These are phyloP conservation scores for Onchidella celtica DNA, from an alignment of 2,888 invertebrate species.

Conservation along the genomic window DNA sequence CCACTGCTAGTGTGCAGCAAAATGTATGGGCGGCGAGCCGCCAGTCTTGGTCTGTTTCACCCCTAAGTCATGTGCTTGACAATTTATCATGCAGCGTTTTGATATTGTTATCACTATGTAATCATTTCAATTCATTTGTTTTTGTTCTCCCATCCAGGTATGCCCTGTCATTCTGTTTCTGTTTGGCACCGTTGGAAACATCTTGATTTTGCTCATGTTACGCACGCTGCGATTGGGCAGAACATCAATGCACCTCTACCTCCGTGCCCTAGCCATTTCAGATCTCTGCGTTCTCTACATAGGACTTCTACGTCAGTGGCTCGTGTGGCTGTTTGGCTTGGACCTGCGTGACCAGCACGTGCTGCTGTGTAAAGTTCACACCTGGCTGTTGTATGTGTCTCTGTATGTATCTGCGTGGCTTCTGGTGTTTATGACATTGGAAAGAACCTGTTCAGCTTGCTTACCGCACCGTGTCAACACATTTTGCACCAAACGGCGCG, in stretches of 20 bases:
- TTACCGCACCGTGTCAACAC: slow-evolving; percentile 61
- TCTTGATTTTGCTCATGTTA: slow-evolving; percentile 60
- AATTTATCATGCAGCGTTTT: too few species aligned
- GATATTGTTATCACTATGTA: not conserved
- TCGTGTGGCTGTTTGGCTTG: slow-evolving; percentile 56
- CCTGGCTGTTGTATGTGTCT: slow-evolving; percentile 65
- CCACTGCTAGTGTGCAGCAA: too few species aligned
- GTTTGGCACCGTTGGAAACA: slow-evolving; percentile 69
- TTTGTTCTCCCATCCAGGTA: too few species aligned
- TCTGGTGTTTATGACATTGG: slow-evolving; percentile 68
- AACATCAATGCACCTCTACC: slow-evolving; percentile 64
- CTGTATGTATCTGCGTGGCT: slow-evolving; percentile 70
- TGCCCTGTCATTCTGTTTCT: slow-evolving; percentile 66
- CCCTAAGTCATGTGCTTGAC: too few species aligned
- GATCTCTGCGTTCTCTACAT: slow-evolving; percentile 66
- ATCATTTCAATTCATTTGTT: too few species aligned
- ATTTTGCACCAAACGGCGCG: slow-evolving; percentile 57
- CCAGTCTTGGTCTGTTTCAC: too few species aligned
- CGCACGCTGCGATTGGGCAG: slow-evolving; percentile 58
- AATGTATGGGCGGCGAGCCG: too few species aligned
- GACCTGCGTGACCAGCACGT: slow-evolving; percentile 61
- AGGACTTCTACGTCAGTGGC: slow-evolving; percentile 66
- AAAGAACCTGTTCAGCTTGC: slow-evolving; percentile 66
- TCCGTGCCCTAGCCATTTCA: slow-evolving; percentile 62
- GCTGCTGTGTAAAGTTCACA: slow-evolving; percentile 62